Percentiles rank a stretch among this genome's conserved stretches.
phyloP scores from a whole-genome alignment of 2,113 vertebrate species.

The Ciconia maguari region DNA sequence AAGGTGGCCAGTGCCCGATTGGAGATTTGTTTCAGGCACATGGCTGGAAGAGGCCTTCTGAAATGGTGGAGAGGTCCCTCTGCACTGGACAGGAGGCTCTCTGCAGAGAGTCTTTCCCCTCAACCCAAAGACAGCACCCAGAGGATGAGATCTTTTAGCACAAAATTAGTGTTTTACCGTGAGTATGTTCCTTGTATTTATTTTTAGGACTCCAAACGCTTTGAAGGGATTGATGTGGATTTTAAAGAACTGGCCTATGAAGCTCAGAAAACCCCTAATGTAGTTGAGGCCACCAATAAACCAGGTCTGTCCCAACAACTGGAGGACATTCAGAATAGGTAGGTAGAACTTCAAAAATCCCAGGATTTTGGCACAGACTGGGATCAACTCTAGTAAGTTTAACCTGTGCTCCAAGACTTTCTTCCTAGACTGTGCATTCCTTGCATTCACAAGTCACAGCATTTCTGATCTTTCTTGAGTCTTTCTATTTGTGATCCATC shows the following conservation, averaged over 20 bases:
- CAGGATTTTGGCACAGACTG: not conserved
- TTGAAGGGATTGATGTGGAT: constrained; percentile 87
- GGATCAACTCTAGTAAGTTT: not conserved
- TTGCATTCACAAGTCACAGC: not conserved
- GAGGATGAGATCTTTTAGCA: not conserved
- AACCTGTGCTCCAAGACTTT: not conserved
- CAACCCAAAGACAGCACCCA: not conserved
- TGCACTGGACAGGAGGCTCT: not conserved
- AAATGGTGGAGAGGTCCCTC: not conserved
- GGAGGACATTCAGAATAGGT: constrained; percentile 92
- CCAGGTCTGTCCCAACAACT: constrained; percentile 84
- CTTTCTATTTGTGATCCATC: not conserved
- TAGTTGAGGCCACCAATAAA: constrained; percentile 89
- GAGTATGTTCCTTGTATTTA: not conserved
- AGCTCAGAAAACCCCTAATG: constrained; percentile 85
- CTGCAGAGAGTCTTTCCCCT: not conserved
- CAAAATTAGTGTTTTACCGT: fast-evolving
- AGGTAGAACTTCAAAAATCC: not conserved
- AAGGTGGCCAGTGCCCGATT: fast-evolving
- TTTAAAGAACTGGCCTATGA: constrained; percentile 86
- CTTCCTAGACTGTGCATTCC: not conserved
- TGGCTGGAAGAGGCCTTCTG: not conserved
- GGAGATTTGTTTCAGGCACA: not conserved
- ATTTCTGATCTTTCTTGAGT: not conserved
- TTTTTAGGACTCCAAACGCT: constrained; percentile 86